Percentiles rank a stretch among this genome's conserved stretches.
phyloP scores from a whole-genome alignment of 92 coral and sea anemone species.

The Epizoanthus stellaris region DNA sequence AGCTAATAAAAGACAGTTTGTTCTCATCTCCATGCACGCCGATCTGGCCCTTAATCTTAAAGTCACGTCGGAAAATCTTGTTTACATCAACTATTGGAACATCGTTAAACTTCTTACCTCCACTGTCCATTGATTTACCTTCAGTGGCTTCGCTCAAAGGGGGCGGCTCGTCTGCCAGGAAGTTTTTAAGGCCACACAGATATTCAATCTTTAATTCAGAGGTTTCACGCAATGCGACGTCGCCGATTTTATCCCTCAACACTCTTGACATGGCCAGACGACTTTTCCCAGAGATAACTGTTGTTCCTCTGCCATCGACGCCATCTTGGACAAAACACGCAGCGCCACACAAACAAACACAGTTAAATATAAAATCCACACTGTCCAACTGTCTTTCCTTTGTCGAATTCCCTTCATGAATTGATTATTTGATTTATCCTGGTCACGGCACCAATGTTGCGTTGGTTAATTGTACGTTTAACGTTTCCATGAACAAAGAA shows the following conservation, averaged over 20 bases:
- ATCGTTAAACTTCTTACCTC: neutral
- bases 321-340: neutral
- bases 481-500: no score
- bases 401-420: no score
- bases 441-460: conserved; percentile 19
- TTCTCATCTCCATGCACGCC: conserved; percentile 50
- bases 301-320: conserved; percentile 14
- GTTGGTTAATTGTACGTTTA: neutral
- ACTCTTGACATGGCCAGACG: neutral
- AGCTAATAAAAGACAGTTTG: conserved; percentile 58
- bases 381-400: conserved; percentile 1
- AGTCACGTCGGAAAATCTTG: conserved; percentile 51
- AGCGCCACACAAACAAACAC: neutral
- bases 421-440: neutral
- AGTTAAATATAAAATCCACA: neutral
- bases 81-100: conserved; percentile 43
- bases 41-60: conserved; percentile 54
- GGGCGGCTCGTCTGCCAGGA: conserved; percentile 25
- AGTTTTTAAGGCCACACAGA: conserved; percentile 7
- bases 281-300: conserved; percentile 4
- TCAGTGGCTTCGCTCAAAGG: conserved; percentile 2
- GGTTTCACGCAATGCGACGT: neutral
- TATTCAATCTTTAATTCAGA: neutral
- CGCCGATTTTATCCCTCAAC: conserved; percentile 4
- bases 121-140: neutral